A percentile compares a stretch with the other conserved stretches of the same genome.
Evolutionary conservation across 1,140 invertebrate genomes (phyloP).

Genomic region (Hypothenemus hampei): DNA sequence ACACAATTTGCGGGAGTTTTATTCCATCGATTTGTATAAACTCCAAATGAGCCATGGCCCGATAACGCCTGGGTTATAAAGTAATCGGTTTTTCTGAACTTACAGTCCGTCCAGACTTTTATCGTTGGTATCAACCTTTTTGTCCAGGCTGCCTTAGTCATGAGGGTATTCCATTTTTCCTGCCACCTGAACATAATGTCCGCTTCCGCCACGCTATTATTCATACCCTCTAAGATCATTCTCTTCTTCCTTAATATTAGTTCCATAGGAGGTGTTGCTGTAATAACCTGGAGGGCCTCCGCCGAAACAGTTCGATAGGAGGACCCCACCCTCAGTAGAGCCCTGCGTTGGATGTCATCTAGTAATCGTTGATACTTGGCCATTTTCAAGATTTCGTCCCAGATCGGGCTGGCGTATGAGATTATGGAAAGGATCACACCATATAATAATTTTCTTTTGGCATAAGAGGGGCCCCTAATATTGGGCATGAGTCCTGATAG

Average conservation of each 20-base stretch:
- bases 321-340: slow-evolving; percentile 21
- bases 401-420: slow-evolving; percentile 28
- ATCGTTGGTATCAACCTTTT: slow-evolving; percentile 7
- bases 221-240: not conserved
- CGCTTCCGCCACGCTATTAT: not conserved
- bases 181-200: slow-evolving; percentile 1
- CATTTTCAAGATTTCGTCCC: slow-evolving; percentile 4
- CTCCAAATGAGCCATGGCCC: slow-evolving; percentile 2
- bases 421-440: slow-evolving; percentile 15
- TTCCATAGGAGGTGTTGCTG: slow-evolving; percentile 32
- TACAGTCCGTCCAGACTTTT: not conserved
- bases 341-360: slow-evolving; percentile 21
- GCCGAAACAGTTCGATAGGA: slow-evolving; percentile 35
- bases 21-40: not conserved
- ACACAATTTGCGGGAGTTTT: not conserved
- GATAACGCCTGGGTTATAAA: not conserved
- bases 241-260: slow-evolving; percentile 28
- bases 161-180: not conserved
- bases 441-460: slow-evolving; percentile 16
- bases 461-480: slow-evolving; percentile 10
- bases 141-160: slow-evolving; percentile 7
- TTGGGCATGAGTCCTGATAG: slow-evolving; percentile 22
- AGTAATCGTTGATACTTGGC: slow-evolving; percentile 16
- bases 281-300: slow-evolving; percentile 29
- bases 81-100: no score